Evolutionary conservation across 2,113 vertebrate genomes (phyloP).

Genomic region (Mugil cephalus): DNA sequence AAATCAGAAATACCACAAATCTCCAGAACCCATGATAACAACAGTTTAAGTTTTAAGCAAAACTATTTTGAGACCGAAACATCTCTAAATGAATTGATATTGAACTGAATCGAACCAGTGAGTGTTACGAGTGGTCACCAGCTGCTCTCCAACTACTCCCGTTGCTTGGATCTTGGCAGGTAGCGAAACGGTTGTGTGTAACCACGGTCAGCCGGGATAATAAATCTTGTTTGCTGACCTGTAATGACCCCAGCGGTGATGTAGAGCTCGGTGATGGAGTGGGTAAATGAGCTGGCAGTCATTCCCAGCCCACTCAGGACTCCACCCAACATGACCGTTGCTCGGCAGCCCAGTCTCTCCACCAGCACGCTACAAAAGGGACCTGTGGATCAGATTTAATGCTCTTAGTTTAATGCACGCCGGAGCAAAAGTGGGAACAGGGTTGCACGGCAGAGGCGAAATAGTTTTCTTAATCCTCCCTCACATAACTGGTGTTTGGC

Average conservation of each 20-base stretch:
- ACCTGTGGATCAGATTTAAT: constrained; percentile 81
- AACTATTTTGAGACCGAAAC: too few relatives aligned
- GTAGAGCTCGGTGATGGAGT: constrained; percentile 89
- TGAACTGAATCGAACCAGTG: too few relatives aligned
- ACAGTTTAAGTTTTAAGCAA: too few relatives aligned
- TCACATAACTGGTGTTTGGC: constrained; percentile 31
- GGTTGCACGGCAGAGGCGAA: neutral
- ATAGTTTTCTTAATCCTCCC: constrained; percentile 41
- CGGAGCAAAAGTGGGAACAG: constrained; percentile 7
- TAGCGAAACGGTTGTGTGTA: neutral
- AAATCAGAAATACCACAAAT: too few relatives aligned
- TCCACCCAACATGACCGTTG: constrained; percentile 89
- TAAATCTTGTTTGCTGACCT: constrained; percentile 82
- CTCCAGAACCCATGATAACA: too few relatives aligned
- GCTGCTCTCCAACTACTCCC: neutral
- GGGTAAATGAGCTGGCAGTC: constrained; percentile 90
- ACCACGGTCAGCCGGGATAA: neutral
- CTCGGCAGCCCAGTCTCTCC: constrained; percentile 89
- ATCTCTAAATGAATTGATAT: too few relatives aligned
- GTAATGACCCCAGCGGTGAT: constrained; percentile 90
- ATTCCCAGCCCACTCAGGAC: constrained; percentile 91
- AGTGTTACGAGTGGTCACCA: neutral
- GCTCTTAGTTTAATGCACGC: constrained; percentile 48
- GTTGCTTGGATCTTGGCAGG: neutral
- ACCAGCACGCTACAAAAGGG: constrained; percentile 93